Evolutionary conservation across 2,888 invertebrate genomes (phyloP).

Genomic region (Adelognathus sp.): DNA sequence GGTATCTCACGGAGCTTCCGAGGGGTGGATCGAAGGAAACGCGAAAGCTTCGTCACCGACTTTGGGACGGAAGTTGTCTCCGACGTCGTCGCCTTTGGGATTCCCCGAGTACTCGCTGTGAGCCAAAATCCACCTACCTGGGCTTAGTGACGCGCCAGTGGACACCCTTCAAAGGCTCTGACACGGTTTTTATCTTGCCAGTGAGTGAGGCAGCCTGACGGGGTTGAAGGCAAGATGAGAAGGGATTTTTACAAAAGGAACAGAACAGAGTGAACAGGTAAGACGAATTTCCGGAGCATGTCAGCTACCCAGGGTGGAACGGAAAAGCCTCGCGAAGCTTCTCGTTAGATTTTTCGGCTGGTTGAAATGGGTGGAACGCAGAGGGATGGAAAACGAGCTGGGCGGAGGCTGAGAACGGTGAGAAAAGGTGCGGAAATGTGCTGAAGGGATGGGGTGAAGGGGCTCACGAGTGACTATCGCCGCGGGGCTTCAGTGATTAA

Average conservation of each 20-base stretch:
- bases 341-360: slow-evolving; percentile 37
- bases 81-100: slow-evolving; percentile 5
- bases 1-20: slow-evolving; percentile 8
- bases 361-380: neutral
- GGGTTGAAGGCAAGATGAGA: neutral
- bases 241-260: neutral
- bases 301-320: neutral
- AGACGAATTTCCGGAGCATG: slow-evolving; percentile 38
- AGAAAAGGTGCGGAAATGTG: neutral
- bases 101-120: slow-evolving; percentile 7
- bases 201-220: neutral
- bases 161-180: neutral
- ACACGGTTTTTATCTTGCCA: neutral
- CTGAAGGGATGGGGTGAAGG: neutral
- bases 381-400: neutral
- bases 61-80: slow-evolving; percentile 5
- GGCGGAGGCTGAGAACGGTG: neutral
- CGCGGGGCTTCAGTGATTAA: slow-evolving; percentile 17
- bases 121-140: neutral
- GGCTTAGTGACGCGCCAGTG: neutral
- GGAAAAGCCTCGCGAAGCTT: slow-evolving; percentile 17
- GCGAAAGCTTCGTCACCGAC: neutral
- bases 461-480: slow-evolving; percentile 18
- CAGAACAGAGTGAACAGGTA: slow-evolving; percentile 16
- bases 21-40: neutral